Evolutionary conservation across 2,888 invertebrate species (phyloP), one percentile per base, ranked within the genome.

Genomic region (Pycnomerus fuliginosus): DNA sequence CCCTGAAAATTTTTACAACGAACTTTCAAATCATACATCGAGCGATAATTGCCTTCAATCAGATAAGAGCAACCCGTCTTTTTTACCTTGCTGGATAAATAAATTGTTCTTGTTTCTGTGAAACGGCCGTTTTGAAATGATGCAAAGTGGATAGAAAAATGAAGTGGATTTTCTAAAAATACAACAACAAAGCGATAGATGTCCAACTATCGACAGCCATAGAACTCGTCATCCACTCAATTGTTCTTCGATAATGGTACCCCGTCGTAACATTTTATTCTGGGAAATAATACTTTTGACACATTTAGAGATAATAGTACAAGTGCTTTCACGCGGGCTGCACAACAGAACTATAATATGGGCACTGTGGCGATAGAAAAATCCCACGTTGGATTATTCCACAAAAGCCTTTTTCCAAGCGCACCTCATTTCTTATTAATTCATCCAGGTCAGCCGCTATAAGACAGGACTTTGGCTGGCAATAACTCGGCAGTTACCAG

Each of bases 401-500:
- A 14, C 29, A 32, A 22, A 29, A 32, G 27, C 35, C 29, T 36
- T 43, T 35, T 36, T 35, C 30, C 29, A 40, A 40, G n/a, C 34
- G 23, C 39, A 13, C 43, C 43, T 54, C 41, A 52, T 53, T 52
- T 49, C 52, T 56, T 52, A 56, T 52, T 51, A 38, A 50, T 44
- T 33, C 36, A 43, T 31, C 32, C 48, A 52, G 50, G 47, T 48
- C 55, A 50, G 53, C 45, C 35, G 56, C 59, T 57, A 60, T 61
- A 64, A 63, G 61, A 60, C 60, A 60, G 57, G 57, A 58, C 54
- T 62, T 61, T 60, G 64, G 56, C 15, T 55, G 60, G 65, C 63
- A 60, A 66, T 68, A 68, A 68, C 67, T 67, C 60, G 68, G 62
- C 64, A 60, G 65, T 68, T 66, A 68, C 68, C 67, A 65, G 65